Evolutionary conservation across 2,888 invertebrate species (phyloP).

Genomic region (Drosophila tanythrix): DNA sequence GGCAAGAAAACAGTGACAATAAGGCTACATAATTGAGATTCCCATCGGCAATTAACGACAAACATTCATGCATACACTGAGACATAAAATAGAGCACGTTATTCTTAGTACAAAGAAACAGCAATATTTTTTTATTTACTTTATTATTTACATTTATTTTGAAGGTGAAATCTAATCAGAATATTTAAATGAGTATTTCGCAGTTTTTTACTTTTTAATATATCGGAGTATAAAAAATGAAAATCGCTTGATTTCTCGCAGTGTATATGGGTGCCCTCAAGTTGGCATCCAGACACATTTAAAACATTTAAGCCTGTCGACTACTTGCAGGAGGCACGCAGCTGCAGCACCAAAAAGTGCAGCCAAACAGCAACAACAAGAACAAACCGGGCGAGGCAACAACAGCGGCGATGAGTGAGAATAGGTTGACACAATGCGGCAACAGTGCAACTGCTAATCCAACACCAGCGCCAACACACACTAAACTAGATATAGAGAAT

Average conservation of each 20-base stretch:
- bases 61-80: neutral
- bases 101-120: too few species aligned
- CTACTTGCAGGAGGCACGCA: constrained; percentile 65
- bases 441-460: constrained; percentile 38
- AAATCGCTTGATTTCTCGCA: neutral
- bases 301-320: constrained; percentile 59
- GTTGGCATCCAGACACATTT: constrained; percentile 27
- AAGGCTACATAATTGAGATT: neutral
- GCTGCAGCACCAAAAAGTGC: constrained; percentile 52
- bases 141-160: too few species aligned
- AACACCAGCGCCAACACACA: constrained; percentile 54
- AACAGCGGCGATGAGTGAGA: constrained; percentile 52
- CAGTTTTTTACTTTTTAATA: too few species aligned
- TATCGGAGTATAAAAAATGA: too few species aligned
- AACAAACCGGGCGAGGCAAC: neutral
- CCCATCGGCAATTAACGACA: constrained; percentile 24
- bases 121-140: too few species aligned
- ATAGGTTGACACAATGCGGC: constrained; percentile 62
- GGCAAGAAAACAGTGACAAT: constrained; percentile 1
- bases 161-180: too few species aligned
- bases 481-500: constrained; percentile 82
- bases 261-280: neutral
- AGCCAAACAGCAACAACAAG: constrained; percentile 33
- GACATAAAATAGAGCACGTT: neutral
- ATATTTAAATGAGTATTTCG: too few species aligned